Base-by-base conservation (phyloP, 2,113 vertebrate genomes). In the Sterrhoptilus dennistouni region DNA sequence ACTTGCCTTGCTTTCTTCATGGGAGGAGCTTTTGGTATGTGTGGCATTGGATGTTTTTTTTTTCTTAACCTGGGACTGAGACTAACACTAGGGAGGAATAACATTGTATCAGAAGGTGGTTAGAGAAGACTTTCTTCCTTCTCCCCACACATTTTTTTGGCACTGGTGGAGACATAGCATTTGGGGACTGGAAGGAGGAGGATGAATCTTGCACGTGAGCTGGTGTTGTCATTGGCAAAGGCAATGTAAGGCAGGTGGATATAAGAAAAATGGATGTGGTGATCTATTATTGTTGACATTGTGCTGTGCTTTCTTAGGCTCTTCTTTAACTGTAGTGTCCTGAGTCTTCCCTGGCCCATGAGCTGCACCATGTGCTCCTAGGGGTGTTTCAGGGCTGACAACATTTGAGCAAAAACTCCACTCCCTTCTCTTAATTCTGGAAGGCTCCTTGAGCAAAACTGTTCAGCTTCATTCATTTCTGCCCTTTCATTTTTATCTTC, bases 221-320 rank as follows among this genome's bases (percentile, higher is more conserved):
- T 80, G 35, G 11, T 64, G 33, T 22, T 90, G 60, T 28, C 69
- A 49, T 14, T 87, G 84, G 40, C 52, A 54, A 81, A 65, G 53
- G 65, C 52, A 61, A 5, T 1, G 2, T 60, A 61, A 94, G 79
- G 65, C 70, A 92, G 68, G 49, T 69, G 53, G 47, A 60, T 49
- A 11, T 4, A 79, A 77, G 75, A 64, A 24, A 52, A 93, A 81
- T 35, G 9, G 87, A 49, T 63, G 44, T 25, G 52, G 57, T 94
- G 57, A 80, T 90, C 91, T 36, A 38, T 59, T 74, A 33, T 23
- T 9, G 2, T 63, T 91, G 64, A 36, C 63, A 45, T 11, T 1
- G 5, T 61, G 65, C 75, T 87, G 53, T 76, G 42, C 33, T 59
- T 95, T 92, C 78, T 85, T 60, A 66, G 81, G 11, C 71, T 84